Evolutionary conservation across 2,113 vertebrate species (phyloP), one percentile per base, ranked within the genome.

Genomic region (Petrocephalus zakoni): DNA sequence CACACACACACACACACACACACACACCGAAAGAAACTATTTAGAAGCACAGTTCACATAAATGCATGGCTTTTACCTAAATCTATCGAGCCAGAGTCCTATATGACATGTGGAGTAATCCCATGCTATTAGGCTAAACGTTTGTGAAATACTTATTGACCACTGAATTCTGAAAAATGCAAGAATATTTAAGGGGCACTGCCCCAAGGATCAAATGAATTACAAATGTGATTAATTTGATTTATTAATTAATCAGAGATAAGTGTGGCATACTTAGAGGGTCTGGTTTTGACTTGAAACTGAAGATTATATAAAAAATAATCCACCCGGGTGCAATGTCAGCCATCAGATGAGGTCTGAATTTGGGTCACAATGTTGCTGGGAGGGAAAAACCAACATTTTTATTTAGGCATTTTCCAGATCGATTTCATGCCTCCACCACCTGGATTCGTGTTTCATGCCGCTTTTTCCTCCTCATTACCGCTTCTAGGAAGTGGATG

Each of bases 391-490:
- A 86, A 19, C 6, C 15, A n/a, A 6, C 37, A 46, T 22, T 29
- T 29, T 52, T n/a, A 37, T 42, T 46, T 22, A 46, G 55, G 53
- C 56, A 47, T 55, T 17, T 22, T 53, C 42, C 53, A 87, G 86
- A 87, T 56, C 52, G n/a, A 86, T 87, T 87, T 87, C 56, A 61
- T 61, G 56, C 34, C 86, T 61, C 55, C 21, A 5, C 34, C 56
- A 87, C 86, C 86, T 87, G 86, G 37, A 47, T 21, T 29, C 22
- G 9, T 25, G 55, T 46, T 58, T 58, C 49, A 5, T 47, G n/a
- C n/a, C 37, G 5, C 56, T 21, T 25, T 86, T 49, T 83, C n/a
- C 25, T 37, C 29, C 37, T 46, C 15, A 6, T 42, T n/a, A 61
- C 37, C 37, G 9, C 19, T 64, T 61, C 56, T n/a, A 17, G 25